A percentile compares a stretch with the other conserved stretches of the same genome.
These are phyloP conservation scores for Amblyraja radiata DNA, from an alignment of 2,797 vertebrate species.

Conservation along the genomic window DNA sequence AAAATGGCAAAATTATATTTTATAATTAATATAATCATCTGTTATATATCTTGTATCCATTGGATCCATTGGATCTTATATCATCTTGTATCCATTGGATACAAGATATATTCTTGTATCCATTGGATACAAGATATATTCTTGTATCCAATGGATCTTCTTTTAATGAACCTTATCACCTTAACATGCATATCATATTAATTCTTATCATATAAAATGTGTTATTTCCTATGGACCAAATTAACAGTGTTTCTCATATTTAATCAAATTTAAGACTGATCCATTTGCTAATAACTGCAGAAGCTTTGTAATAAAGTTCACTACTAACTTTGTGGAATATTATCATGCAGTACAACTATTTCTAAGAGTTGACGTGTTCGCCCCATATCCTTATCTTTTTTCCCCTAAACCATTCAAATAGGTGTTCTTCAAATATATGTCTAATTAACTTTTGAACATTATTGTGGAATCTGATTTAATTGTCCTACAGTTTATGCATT, in stretches of 20 bases:
- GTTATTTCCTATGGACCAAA: background rate
- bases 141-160: background rate
- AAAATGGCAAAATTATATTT: background rate
- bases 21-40: too few relatives aligned
- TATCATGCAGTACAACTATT: background rate
- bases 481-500: background rate
- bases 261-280: background rate
- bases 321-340: background rate
- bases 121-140: too few relatives aligned
- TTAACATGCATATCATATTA: background rate
- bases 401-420: background rate
- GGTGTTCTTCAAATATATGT: background rate
- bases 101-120: too few relatives aligned
- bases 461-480: too few relatives aligned
- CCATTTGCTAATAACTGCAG: background rate
- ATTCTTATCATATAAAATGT: background rate
- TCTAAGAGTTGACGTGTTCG: background rate
- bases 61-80: too few relatives aligned
- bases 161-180: background rate
- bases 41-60: too few relatives aligned
- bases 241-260: slow-evolving; percentile 9
- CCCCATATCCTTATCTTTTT: background rate
- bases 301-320: background rate
- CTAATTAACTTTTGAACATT: background rate
- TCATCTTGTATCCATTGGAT: too few relatives aligned